Percentiles rank a stretch among this genome's conserved stretches.
Conservation (phyloP, 2,797 vertebrate genomes). For the Poecilia gillii region DNA sequence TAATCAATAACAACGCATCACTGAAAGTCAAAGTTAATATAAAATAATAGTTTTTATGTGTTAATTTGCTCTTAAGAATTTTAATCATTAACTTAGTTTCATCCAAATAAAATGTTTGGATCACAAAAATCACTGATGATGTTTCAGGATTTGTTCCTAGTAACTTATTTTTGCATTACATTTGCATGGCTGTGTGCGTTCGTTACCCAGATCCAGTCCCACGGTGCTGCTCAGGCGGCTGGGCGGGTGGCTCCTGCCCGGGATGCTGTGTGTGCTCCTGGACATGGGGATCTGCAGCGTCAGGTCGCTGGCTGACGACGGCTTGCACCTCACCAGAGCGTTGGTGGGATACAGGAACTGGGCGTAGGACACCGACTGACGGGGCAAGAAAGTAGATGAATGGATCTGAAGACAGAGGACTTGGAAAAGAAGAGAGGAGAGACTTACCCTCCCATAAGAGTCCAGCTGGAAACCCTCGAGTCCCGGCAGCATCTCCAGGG, state of each 20-base stretch:
- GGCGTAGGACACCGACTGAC: conserved; percentile 95
- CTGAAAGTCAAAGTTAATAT: neutral
- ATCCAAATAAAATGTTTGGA: neutral
- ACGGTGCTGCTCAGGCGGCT: conserved; percentile 73
- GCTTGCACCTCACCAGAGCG: conserved; percentile 90
- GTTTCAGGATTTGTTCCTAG: neutral
- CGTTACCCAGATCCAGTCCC: conserved; percentile 78
- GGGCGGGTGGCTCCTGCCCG: conserved; percentile 76
- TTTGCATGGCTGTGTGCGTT: neutral
- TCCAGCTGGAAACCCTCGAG: conserved; percentile 94
- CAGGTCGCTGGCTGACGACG: conserved; percentile 71
- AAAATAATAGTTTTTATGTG: neutral
- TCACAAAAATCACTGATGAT: neutral
- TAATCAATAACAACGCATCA: neutral
- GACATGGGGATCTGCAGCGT: conserved; percentile 71
- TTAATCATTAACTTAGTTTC: neutral
- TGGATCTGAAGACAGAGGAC: neutral
- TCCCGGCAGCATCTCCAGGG: conserved; percentile 85
- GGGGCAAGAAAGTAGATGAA: neutral
- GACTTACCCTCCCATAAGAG: conserved; percentile 88
- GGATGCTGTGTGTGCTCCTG: conserved; percentile 71
- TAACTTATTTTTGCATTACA: neutral
- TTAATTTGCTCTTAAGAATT: neutral
- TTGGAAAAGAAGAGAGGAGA: neutral
- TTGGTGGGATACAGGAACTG: conserved; percentile 94